These are phyloP conservation scores for Hiodon alosoides DNA, from an alignment of 2,113 vertebrate species.

Conservation along the genomic window DNA sequence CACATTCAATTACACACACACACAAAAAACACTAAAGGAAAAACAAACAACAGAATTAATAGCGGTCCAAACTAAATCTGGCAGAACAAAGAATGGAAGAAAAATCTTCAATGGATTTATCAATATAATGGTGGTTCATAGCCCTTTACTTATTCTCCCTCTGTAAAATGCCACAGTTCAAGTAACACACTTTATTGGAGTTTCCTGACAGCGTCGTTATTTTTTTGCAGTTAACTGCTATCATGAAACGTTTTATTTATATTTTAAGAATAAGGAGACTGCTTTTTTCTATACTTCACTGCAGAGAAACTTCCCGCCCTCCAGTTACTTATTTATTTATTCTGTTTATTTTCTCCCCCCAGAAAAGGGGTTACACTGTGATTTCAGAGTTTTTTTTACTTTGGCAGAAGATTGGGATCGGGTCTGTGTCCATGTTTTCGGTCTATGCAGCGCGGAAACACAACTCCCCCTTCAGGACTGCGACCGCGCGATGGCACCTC, in stretches of 20 bases:
- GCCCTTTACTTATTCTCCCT: constrained; percentile 14
- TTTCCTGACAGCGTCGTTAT: constrained; percentile 22
- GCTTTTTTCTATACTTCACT: not conserved
- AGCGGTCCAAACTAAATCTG: not conserved
- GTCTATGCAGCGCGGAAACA: not conserved
- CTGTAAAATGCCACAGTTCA: not conserved
- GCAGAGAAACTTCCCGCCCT: no score
- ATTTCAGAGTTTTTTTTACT: not conserved
- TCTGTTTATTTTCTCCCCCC: no score
- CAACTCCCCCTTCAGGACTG: not conserved
- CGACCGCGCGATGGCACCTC: no score
- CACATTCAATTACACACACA: no score
- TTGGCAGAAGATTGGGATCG: not conserved
- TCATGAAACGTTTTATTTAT: not conserved
- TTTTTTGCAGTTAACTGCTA: constrained; percentile 3
- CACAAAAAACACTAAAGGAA: not conserved
- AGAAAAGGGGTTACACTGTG: not conserved
- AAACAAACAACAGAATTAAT: not conserved
- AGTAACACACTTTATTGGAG: not conserved
- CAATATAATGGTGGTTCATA: not conserved
- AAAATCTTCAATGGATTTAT: not conserved
- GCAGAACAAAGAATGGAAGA: not conserved
- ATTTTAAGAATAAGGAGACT: not conserved
- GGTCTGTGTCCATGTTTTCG: not conserved
- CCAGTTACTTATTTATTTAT: no score